Percentiles rank a stretch among this genome's conserved stretches.
phyloP scores from a whole-genome alignment of 2,888 invertebrate species.

The Netelia melanura region DNA sequence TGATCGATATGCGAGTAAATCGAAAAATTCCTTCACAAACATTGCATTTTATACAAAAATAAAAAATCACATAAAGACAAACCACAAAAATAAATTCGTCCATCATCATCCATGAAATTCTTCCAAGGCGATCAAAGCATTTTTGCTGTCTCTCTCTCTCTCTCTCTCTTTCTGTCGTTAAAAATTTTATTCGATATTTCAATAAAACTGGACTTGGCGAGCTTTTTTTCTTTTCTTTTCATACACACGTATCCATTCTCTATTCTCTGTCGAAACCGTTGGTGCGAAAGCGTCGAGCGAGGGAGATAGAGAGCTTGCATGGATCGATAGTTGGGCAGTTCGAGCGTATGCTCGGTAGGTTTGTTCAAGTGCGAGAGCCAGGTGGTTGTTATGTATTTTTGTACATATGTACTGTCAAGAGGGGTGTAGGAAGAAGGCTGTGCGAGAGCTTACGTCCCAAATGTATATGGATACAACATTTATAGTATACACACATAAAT shows the following conservation, averaged over 20 bases:
- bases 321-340: conserved; percentile 63
- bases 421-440: neutral
- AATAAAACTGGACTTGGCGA: neutral
- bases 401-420: conserved; percentile 15
- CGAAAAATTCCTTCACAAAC: too few relatives aligned
- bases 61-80: too few relatives aligned
- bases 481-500: neutral
- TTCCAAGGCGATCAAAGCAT: too few relatives aligned
- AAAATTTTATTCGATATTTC: neutral
- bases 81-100: too few relatives aligned
- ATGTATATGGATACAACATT: conserved; percentile 7
- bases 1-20: too few relatives aligned
- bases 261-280: conserved; percentile 48
- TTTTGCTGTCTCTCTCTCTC: neutral
- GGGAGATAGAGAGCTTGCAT: conserved; percentile 48
- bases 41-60: too few relatives aligned
- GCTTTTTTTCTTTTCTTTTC: conserved; percentile 5
- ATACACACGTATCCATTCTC: conserved; percentile 36
- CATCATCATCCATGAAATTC: too few relatives aligned
- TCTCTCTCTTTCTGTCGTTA: neutral
- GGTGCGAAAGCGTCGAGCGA: conserved; percentile 32
- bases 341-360: conserved; percentile 47
- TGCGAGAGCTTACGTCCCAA: neutral
- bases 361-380: conserved; percentile 54
- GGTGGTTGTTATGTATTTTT: conserved; percentile 5